phyloP scores from a whole-genome alignment of 2,888 invertebrate genomes.

The Byasa hedistus region DNA sequence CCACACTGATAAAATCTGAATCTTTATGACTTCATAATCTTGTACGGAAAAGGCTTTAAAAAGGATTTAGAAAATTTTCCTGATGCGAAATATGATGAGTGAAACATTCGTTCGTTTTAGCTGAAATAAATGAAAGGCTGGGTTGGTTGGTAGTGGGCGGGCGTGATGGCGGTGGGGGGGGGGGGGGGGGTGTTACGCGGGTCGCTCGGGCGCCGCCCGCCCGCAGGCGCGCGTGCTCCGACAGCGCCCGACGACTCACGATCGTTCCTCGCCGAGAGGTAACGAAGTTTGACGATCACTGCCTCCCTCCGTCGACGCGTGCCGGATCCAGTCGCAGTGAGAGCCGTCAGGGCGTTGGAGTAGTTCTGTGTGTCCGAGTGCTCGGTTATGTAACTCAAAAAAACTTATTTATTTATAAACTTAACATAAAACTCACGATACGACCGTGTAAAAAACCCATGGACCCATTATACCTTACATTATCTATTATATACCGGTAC shows the following conservation, averaged over 20 bases:
- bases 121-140: constrained; percentile 62
- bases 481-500: constrained; percentile 11
- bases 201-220: constrained; percentile 62
- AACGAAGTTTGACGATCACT: constrained; percentile 76
- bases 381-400: constrained; percentile 75
- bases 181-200: constrained; percentile 60
- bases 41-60: constrained; percentile 13
- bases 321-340: constrained; percentile 75
- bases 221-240: constrained; percentile 77
- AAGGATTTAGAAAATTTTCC: constrained; percentile 15
- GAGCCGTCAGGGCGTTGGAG: constrained; percentile 74
- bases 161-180: constrained; percentile 56
- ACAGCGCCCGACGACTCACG: constrained; percentile 71
- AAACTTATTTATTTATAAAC: constrained; percentile 76
- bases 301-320: constrained; percentile 74
- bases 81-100: constrained; percentile 21
- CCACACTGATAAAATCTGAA: background rate
- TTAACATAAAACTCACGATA: constrained; percentile 48
- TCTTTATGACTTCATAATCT: constrained; percentile 1
- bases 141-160: constrained; percentile 55
- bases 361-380: constrained; percentile 65
- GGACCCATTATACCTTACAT: constrained; percentile 22
- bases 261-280: constrained; percentile 74
- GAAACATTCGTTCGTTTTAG: constrained; percentile 47
- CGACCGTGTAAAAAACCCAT: constrained; percentile 35